Base-by-base conservation (phyloP, 1,140 invertebrate genomes). In the Zaprionus lachaisei region DNA sequence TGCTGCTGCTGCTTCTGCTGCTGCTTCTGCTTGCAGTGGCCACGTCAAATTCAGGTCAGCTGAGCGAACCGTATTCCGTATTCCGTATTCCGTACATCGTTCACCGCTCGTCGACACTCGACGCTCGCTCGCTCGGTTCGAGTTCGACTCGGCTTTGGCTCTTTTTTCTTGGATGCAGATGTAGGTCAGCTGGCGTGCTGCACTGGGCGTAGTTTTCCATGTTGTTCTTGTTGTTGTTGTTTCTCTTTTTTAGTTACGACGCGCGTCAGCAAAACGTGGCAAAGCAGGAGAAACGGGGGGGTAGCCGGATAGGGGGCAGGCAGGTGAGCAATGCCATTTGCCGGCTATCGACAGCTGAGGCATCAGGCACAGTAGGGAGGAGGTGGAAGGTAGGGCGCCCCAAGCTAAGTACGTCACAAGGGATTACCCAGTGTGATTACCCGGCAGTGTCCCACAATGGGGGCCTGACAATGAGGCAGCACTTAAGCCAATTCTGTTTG, bases 211-310 rank as follows among this genome's bases (percentile, higher is more conserved):
- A 51, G 47, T 51, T 51, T 51, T 51, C n/a, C 17, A 14, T 51
- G 44, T 49, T 17, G 24, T 5, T 54, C 6, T 14, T 24, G 38
- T 28, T 44, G 38, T 28, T 44, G 37, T 20, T 28, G 14, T 51
- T 47, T 31, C 47, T 51, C 41, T 72, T 79, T 84, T 80, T 87
- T 20, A 47, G 41, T 47, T 47, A 9, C 79, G 76, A 89, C 79
- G 84, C 85, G 85, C 84, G 84, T 89, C 84, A 89, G 84, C 84
- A 90, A 84, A 84, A 80, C 66, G 64, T 44, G 41, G 72, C 31
- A 34, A 3, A 4, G 20, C 4, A 47, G 58, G 38, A 44, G 37
- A 20, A 15, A n/a, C 7, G 7, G 7, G 37, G 7, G 38, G 41
- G 44, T 2, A 22, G 37, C 5, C 15, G 38, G 12, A 31, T 31